Percentiles rank a stretch among this genome's conserved stretches.
phyloP scores from a whole-genome alignment of 2,113 vertebrate species.

The Psettodes erumei region DNA sequence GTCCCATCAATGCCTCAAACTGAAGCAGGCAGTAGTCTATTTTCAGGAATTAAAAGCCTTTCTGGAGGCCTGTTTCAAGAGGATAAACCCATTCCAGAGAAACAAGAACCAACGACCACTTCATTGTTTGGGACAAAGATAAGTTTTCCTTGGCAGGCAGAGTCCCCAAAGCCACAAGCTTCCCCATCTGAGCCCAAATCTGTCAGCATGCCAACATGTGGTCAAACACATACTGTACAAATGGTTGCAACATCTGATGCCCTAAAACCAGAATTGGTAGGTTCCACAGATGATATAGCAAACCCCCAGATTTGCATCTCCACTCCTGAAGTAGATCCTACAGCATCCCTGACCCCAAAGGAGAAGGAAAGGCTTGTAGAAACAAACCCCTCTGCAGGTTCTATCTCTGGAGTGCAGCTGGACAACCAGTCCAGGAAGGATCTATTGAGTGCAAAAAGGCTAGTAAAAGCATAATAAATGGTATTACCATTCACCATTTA shows the following conservation, averaged over 20 bases:
- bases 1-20: conserved; percentile 68
- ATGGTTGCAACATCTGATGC: conserved; percentile 57
- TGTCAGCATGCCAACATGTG: conserved; percentile 57
- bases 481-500: conserved; percentile 87
- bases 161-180: conserved; percentile 69
- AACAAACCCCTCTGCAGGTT: conserved; percentile 70
- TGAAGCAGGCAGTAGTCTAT: conserved; percentile 80
- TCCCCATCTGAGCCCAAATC: conserved; percentile 75
- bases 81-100: conserved; percentile 73
- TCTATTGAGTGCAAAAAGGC: conserved; percentile 91
- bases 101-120: conserved; percentile 72
- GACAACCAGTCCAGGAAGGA: conserved; percentile 80
- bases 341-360: conserved; percentile 74
- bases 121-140: conserved; percentile 87
- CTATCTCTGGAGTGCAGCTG: conserved; percentile 76
- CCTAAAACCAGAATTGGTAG: conserved; percentile 69
- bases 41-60: conserved; percentile 89
- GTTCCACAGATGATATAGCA: conserved; percentile 63
- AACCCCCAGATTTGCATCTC: conserved; percentile 74
- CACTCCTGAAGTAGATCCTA: conserved; percentile 69
- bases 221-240: conserved; percentile 54
- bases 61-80: conserved; percentile 90
- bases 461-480: conserved; percentile 97
- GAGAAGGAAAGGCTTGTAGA: conserved; percentile 75
- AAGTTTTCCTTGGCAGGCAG: conserved; percentile 86